Base-by-base conservation (phyloP, 1,140 invertebrate genomes). In the Nasonia giraulti region DNA sequence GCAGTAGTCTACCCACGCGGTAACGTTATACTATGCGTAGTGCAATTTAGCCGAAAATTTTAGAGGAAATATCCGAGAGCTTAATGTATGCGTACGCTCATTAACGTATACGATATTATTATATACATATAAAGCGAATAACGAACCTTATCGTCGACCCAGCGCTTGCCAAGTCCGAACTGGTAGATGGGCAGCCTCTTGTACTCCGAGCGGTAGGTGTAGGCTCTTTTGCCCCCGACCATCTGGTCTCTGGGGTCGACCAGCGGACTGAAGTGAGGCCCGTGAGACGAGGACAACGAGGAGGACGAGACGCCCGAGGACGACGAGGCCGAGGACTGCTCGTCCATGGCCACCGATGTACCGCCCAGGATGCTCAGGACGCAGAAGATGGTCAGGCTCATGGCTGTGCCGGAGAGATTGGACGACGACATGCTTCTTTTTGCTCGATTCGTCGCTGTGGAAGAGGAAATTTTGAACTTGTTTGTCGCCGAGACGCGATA, bases 171-270 rank as follows among this genome's bases (percentile, higher is more conserved):
- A 17, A 95, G 91, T 10, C 95, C 95, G 87, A 96, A 96, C 87
- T 95, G 95, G 88, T 95, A 95, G 2, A 95, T 93, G 0, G 95
- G 95, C 33, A 95, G 90, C 86, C 95, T 92, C 87, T 96, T 96
- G 86, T 95, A 95, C 80, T 95, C 95, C 0, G 95, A 95, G 0
- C 95, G 94, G 87, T 95, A 95, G 84, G 94, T 95, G 89, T 95
- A 95, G 1, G 94, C 94, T 31, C 94, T 89, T 87, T 95, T 95
- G 6, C 94, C 94, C 0, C 94, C 88, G 2, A 83, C n/a, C n/a
- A 71, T 11, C 66, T 10, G 92, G 92, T 87, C n/a, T 66, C 76
- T 20, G 74, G 83, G 31, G 33, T 84, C 71, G 20, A 66, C 5
- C 33, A 80, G 20, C 0, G 47, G n/a, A 14, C 69, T 47, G 66